phyloP scores from a whole-genome alignment of 1,140 invertebrate species.

The Dryas iulia region DNA sequence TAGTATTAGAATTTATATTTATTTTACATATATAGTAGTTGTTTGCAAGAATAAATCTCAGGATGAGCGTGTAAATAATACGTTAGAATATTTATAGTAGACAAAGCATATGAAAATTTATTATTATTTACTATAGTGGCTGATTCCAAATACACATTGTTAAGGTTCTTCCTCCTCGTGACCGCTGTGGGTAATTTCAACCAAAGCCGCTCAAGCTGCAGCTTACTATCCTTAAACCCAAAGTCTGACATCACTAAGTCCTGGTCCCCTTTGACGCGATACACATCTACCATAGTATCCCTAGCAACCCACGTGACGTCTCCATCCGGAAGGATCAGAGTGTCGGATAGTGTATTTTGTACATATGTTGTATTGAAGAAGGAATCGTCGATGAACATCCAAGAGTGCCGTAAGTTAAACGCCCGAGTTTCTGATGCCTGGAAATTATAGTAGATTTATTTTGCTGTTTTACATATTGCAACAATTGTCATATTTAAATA shows the following conservation, averaged over 20 bases:
- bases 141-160: constrained; percentile 46
- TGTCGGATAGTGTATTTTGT: constrained; percentile 28
- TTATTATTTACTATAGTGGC: constrained; percentile 46
- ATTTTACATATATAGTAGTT: too few relatives aligned
- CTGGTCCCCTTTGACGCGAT: constrained; percentile 41
- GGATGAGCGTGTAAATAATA: too few relatives aligned
- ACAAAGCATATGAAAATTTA: too few relatives aligned
- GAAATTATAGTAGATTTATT: too few relatives aligned
- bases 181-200: constrained; percentile 39
- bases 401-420: constrained; percentile 58
- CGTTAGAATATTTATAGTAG: too few relatives aligned
- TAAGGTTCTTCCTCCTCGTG: constrained; percentile 46
- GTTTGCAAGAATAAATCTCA: too few relatives aligned
- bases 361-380: constrained; percentile 33
- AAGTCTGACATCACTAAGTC: constrained; percentile 36
- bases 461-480: too few relatives aligned
- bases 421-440: constrained; percentile 56
- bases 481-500: too few relatives aligned
- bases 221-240: constrained; percentile 7
- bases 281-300: constrained; percentile 48
- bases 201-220: constrained; percentile 34
- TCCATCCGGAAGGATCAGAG: constrained; percentile 50
- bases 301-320: constrained; percentile 45
- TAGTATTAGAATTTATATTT: too few relatives aligned
- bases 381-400: constrained; percentile 47